Base-by-base conservation (phyloP, 2,888 invertebrate genomes). In the Listrodromus nycthemerus region DNA sequence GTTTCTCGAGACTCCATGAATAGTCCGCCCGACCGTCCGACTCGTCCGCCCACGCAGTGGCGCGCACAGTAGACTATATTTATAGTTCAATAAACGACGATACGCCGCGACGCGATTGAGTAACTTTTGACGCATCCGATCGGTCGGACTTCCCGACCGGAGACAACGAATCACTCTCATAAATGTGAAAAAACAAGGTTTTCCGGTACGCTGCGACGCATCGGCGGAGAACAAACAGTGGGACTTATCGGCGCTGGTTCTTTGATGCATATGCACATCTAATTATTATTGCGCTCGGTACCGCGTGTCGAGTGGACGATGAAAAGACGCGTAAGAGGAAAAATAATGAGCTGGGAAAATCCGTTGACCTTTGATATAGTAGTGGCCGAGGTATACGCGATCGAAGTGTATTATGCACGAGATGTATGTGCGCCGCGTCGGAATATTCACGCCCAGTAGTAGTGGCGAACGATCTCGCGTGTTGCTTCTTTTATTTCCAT, bases 11-110 rank as follows among this genome's bases (percentile, higher is more conserved):
- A 61, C 27, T 50, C 73, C 61, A 61, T 50, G 77, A 77, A 77
- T 61, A 58, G 58, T 67, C 71, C 66, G 48, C 63, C 41, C 84
- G 83, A 81, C 84, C 79, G 82, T 85, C 77, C 80, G 79, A 84
- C 85, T 71, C 78, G 85, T 85, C 77, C 85, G 85, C 86, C 86
- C 67, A 86, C 85, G 82, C 37, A 63, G 61, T 52, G 71, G 66
- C 37, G 37, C 55, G 69, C 78, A 71, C 55, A 67, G 41, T 50
- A 76, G 70, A 37, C 66, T 77, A 69, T 79, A 83, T 79, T 66
- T 75, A 79, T 70, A 79, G 71, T 83, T 80, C 69, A 45, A 70
- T 75, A 71, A 58, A 65, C 63, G 74, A 58, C 48, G 52, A 74
- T 41, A 50, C 21, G 13, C 52, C 50, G 13, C 55, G 37, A 41